A percentile compares a stretch with the other conserved stretches of the same genome.
These are phyloP conservation scores for Drosophila emarginata DNA, from an alignment of 2,888 invertebrate genomes.

Conservation along the genomic window DNA sequence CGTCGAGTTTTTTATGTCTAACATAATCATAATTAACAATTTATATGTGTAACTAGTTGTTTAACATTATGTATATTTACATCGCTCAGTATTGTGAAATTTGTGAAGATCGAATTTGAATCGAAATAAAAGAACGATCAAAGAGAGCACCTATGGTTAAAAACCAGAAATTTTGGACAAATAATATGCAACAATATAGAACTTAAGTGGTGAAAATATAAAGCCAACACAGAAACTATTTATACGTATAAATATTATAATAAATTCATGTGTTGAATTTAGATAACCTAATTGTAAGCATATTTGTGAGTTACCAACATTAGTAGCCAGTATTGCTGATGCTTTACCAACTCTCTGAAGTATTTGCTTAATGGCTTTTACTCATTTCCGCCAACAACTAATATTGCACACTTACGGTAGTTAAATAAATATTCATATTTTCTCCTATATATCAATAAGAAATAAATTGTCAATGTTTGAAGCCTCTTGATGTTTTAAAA, in stretches of 20 bases:
- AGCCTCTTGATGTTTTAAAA: slow-evolving; percentile 70
- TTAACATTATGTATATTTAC: not conserved
- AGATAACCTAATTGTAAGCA: not conserved
- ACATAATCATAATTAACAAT: slow-evolving; percentile 22
- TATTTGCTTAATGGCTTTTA: not conserved
- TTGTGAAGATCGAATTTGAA: not conserved
- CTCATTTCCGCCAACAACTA: not conserved
- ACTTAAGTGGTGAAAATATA: slow-evolving; percentile 17
- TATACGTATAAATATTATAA: not conserved
- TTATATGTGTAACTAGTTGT: not conserved
- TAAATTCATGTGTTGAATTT: not conserved
- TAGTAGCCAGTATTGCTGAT: not conserved
- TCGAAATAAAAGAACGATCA: not conserved
- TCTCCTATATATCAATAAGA: slow-evolving; percentile 20
- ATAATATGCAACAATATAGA: slow-evolving; percentile 13
- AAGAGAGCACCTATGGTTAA: slow-evolving; percentile 29
- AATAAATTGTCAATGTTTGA: slow-evolving; percentile 58
- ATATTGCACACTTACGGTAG: not conserved
- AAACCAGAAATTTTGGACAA: slow-evolving; percentile 1
- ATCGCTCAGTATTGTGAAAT: not conserved
- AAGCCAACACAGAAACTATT: not conserved
- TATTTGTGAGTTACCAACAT: not conserved
- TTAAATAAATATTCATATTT: not conserved
- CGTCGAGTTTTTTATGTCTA: slow-evolving; percentile 53
- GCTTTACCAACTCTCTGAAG: not conserved